Evolutionary conservation across 1,140 invertebrate species (phyloP), one percentile per base, ranked within the genome.

Genomic region (Oscheius sp.): DNA sequence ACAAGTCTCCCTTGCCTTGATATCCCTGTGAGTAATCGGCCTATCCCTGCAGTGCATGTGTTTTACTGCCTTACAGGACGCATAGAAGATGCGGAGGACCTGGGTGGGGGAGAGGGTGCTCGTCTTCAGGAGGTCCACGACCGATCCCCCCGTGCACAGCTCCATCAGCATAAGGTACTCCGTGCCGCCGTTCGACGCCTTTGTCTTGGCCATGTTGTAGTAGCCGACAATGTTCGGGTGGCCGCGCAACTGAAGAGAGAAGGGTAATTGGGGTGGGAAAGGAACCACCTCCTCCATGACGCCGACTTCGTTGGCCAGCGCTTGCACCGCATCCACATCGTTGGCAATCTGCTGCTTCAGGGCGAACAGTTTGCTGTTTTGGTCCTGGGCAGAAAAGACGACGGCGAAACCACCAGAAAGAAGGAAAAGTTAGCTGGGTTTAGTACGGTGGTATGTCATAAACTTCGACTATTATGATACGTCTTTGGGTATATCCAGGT

Each of bases 21-120:
- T 90, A 88, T 98, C 95, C 80, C 94, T 87, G 87, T 98, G 95
- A 49, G 92, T 90, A 68, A 97, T 91, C 2, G 94, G 91, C 13
- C 93, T 91, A 55, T 89, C 88, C 85, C 94, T 93, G 59, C 87
- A 89, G 84, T 98, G 95, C 91, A 98, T 92, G 84, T 95, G 92
- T 77, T 93, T 90, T 7, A 97, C 91, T 31, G 94, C 92, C 75
- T 88, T 88, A 76, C 91, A 92, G 65, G 91, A 91, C 86, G 96
- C 93, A 86, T 95, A 95, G 82, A 95, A 93, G 70, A 97, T 90
- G 81, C 89, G 89, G 78, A 92, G 88, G n/a, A 97, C 90, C 58
- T 82, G 81, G 42, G 83, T 77, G 7, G 76, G 18, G 3, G 28
- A 67, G 2, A 82, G 59, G 20, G 63, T 52, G 1, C 58, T 62